Base-by-base conservation (phyloP, 2,797 vertebrate species). In the Limosa lapponica region DNA sequence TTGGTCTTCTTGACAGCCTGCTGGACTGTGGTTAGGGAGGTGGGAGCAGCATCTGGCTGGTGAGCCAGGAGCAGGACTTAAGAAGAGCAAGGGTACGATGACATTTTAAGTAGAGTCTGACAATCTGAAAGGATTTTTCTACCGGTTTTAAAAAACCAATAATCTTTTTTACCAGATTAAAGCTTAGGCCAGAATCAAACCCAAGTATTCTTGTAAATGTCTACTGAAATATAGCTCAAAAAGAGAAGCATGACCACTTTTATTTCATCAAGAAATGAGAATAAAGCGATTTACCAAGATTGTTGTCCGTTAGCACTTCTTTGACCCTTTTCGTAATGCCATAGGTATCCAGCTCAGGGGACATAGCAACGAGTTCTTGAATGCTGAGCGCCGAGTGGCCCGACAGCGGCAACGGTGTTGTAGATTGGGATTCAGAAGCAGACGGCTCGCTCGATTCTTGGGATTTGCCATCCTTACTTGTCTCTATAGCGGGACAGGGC, bases 261-360 rank as follows among this genome's bases (percentile, higher is more conserved):
- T 3, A 24, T 39, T 65, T 75, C 3, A 23, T 5, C 58, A 75
- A 61, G 77, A 43, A 43, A 78, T 7, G 46, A 55, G 59, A 86
- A 80, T 4, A 59, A 93, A 88, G 88, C 0, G 7, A 97, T 98
- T 98, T 98, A 99, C 99, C 99, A 11, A 99, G 99, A 97, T 99
- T 99, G 97, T 99, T 99, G 98, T 99, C 99, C 0, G 99, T 99
- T 94, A 99, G 98, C 97, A 99, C 99, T 95, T 99, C 99, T 96
- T 99, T 99, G 95, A 99, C 99, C 97, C 99, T 99, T 98, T 99
- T 99, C 46, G 99, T 99, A 95, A 99, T 99, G 97, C 99, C 99
- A 2, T 99, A 99, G 8, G 99, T 99, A 92, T 99, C 99, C 59
- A 99, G 98, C 97, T 99, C 99, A 9, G 99, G 98, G 83, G 99